Conservation (phyloP, 2,797 vertebrate genomes). For the Myotis findleyi region DNA sequence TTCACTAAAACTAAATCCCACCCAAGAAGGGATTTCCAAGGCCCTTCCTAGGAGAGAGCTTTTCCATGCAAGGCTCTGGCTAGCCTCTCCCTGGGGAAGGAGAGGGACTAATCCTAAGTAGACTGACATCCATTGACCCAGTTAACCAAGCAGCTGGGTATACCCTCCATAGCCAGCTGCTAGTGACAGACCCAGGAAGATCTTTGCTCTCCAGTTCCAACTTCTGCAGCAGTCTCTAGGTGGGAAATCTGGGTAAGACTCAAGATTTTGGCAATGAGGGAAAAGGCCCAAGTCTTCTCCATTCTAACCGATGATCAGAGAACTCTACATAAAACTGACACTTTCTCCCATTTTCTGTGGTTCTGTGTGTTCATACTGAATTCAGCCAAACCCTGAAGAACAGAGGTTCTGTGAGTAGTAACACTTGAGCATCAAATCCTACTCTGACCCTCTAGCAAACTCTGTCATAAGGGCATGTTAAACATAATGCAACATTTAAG, state of each 20-base stretch:
- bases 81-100: background rate
- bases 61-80: background rate
- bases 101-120: background rate
- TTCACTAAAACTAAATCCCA: background rate
- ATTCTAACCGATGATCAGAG: background rate
- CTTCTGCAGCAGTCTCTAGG: background rate
- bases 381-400: background rate
- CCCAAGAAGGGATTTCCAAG: background rate
- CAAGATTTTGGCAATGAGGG: background rate
- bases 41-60: background rate
- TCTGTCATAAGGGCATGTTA: slow-evolving; percentile 2
- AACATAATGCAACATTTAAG: slow-evolving; percentile 53
- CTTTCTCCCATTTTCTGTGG: background rate
- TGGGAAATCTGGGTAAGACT: background rate
- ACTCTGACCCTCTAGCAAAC: background rate
- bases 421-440: background rate
- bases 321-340: slow-evolving; percentile 11
- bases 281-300: background rate
- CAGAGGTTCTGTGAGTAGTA: background rate
- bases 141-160: background rate
- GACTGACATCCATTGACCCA: background rate
- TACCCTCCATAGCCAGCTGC: background rate
- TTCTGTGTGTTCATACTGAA: background rate
- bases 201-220: background rate
- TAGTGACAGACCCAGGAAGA: background rate